A percentile compares a stretch with the other conserved stretches of the same genome.
Conservation (phyloP, 1,140 invertebrate species). For the Piezodorus guildinii region DNA sequence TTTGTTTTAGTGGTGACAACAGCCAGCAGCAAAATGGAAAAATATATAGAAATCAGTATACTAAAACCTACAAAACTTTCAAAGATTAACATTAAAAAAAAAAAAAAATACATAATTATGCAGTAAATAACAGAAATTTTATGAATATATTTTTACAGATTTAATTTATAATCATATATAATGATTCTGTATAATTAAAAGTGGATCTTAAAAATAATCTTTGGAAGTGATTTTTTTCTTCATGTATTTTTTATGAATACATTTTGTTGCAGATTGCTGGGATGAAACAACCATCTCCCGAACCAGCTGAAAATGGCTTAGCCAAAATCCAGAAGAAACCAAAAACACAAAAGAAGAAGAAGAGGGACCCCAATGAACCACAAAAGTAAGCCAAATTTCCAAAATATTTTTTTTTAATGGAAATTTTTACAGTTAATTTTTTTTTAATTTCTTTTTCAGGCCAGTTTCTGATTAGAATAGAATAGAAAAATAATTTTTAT, state of each 20-base stretch:
- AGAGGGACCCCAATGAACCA: slow-evolving; percentile 87
- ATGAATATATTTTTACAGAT: too few relatives aligned
- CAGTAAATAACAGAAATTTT: too few relatives aligned
- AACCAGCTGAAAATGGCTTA: slow-evolving; percentile 52
- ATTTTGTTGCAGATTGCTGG: slow-evolving; percentile 42
- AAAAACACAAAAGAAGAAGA: slow-evolving; percentile 78
- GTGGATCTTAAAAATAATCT: too few relatives aligned
- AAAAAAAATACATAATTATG: too few relatives aligned
- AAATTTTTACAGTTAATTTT: too few relatives aligned
- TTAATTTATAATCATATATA: too few relatives aligned
- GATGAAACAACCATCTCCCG: slow-evolving; percentile 67
- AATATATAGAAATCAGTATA: too few relatives aligned
- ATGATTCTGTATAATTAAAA: too few relatives aligned
- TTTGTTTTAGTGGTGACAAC: neutral
- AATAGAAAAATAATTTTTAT: too few relatives aligned
- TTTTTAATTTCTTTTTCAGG: slow-evolving; percentile 43
- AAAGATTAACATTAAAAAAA: too few relatives aligned
- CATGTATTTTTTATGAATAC: slow-evolving; percentile 19
- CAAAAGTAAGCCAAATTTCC: slow-evolving; percentile 63
- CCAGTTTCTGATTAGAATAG: slow-evolving; percentile 95
- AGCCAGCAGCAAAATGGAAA: slow-evolving; percentile 17
- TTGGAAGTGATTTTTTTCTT: neutral
- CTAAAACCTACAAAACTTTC: too few relatives aligned
- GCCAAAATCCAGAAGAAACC: slow-evolving; percentile 64
- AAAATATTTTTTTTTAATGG: too few relatives aligned